Evolutionary conservation across 2,113 vertebrate species (phyloP), one percentile per base, ranked within the genome.

Genomic region (Piprites chloris): DNA sequence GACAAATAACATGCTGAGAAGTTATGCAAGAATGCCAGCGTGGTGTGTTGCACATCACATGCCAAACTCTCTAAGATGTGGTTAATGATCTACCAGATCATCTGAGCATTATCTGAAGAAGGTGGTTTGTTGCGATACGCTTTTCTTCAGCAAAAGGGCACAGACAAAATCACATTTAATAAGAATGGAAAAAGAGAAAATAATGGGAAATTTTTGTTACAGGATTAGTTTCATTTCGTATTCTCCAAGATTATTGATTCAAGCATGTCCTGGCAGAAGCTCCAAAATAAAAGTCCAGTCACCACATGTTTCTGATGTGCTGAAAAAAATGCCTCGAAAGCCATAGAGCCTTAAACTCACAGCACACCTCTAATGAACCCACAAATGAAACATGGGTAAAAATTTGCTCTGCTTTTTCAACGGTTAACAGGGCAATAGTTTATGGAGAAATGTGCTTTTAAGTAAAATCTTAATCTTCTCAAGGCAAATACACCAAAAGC

Each of bases 101-200:
- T 87, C 80, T 75, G 84, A 93, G 87, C 3, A 2, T 89, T 75
- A 55, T 46, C 66, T 73, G 74, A 92, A 89, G 83, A 84, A 30
- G 28, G 47, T 0, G 1, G 3, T 30, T 52, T 55, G 15, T 22
- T 58, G 66, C 1, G 27, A 44, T 0, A 1, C 1, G n/a, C 42
- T 90, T 53, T 55, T 63, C 73, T 59, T 42, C 35, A 83, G 30
- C 50, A 73, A 53, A 90, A 65, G 46, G 46, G 24, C 71, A 66
- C 24, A 5, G 11, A 52, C 11, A 66, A 89, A 82, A 11, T 5
- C 11, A 10, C 5, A 2, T 22, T 78, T 23, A 63, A 41, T 30
- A 67, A 30, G 52, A 61, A 37, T 5, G 5, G 5, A 47, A 84
- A 59, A 87, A 15, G 4, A 63, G 39, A 87, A 93, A 87, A 78